Evolutionary conservation across 2,888 invertebrate genomes (phyloP).

Genomic region (Morpho helenor): DNA sequence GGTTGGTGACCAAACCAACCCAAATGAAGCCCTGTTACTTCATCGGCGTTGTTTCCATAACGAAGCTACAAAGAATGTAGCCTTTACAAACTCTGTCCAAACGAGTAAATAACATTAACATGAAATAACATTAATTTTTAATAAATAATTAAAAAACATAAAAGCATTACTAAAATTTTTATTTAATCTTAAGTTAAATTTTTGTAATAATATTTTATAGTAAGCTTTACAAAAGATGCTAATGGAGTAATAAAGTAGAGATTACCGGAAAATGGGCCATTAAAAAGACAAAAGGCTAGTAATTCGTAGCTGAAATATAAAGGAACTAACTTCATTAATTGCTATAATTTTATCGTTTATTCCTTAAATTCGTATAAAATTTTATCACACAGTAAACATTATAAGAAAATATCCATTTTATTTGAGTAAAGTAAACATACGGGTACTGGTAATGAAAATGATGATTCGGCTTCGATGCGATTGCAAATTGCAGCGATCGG

Average conservation of each 20-base stretch:
- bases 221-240: conserved; percentile 26
- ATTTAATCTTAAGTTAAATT: too few species aligned
- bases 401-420: neutral
- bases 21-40: too few species aligned
- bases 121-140: too few species aligned
- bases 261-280: conserved; percentile 30
- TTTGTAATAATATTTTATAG: conserved; percentile 19
- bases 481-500: conserved; percentile 27
- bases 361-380: too few species aligned
- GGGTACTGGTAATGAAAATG: conserved; percentile 20
- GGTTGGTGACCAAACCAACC: too few species aligned
- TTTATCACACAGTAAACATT: neutral
- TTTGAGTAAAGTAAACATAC: conserved; percentile 11
- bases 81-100: too few species aligned
- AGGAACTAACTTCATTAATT: conserved; percentile 19
- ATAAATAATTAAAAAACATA: neutral
- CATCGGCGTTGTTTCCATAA: too few species aligned
- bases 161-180: neutral
- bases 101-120: too few species aligned
- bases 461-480: conserved; percentile 21
- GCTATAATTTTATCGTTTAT: neutral
- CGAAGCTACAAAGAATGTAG: too few species aligned
- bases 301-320: conserved; percentile 24
- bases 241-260: conserved; percentile 29
- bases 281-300: conserved; percentile 29